These are phyloP conservation scores for Halictus ligatus DNA, from an alignment of 2,888 invertebrate species.

Conservation along the genomic window DNA sequence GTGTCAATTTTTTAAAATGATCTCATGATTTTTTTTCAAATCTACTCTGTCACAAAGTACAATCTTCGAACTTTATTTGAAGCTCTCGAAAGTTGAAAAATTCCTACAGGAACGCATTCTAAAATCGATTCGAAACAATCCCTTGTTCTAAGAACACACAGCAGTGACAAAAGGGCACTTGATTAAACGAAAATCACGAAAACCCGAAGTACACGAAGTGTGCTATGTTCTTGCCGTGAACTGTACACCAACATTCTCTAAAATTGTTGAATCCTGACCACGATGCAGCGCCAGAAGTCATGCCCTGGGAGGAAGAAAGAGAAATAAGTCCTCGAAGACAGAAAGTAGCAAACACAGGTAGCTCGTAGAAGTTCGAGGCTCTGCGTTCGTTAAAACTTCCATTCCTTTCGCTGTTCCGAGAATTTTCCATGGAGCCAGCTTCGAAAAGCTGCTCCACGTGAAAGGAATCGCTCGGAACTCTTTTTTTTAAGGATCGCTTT, in stretches of 20 bases:
- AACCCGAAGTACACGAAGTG: not conserved
- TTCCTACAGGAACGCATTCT: too few relatives aligned
- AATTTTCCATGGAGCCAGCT: not conserved
- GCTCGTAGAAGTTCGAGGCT: not conserved
- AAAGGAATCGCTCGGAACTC: slow-evolving; percentile 20
- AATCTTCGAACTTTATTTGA: too few relatives aligned
- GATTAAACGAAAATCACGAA: not conserved
- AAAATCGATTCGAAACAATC: too few relatives aligned
- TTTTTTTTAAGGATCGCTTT: not conserved
- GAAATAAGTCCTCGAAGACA: not conserved
- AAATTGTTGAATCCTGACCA: not conserved
- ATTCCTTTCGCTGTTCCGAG: not conserved
- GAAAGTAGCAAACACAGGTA: slow-evolving; percentile 8
- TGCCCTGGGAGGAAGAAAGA: not conserved
- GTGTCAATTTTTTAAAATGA: too few relatives aligned
- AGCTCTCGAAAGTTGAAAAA: too few relatives aligned
- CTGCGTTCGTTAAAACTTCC: slow-evolving; percentile 5
- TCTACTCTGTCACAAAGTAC: too few relatives aligned
- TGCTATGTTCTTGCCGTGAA: not conserved
- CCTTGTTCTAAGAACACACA: too few relatives aligned
- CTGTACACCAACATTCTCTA: not conserved
- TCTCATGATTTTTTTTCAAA: too few relatives aligned
- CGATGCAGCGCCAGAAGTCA: not conserved
- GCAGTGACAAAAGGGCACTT: too few relatives aligned
- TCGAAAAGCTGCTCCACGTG: not conserved